These are phyloP conservation scores for Echiichthys vipera DNA, from an alignment of 2,797 vertebrate species.

Conservation along the genomic window DNA sequence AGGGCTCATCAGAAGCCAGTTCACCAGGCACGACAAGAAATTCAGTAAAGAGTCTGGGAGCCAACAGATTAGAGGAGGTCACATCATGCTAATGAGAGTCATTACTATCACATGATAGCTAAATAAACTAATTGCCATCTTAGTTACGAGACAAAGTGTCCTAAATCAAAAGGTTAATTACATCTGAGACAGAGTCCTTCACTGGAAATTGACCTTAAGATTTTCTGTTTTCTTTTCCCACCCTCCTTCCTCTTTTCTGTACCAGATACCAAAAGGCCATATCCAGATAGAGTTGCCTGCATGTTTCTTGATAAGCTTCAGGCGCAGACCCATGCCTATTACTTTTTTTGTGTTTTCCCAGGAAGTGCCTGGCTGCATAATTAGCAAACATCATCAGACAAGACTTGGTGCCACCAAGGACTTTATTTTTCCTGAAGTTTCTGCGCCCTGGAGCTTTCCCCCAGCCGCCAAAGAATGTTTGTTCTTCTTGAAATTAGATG, in stretches of 20 bases:
- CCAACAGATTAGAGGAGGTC: slow-evolving; percentile 83
- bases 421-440: slow-evolving; percentile 88
- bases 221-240: slow-evolving; percentile 54
- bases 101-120: slow-evolving; percentile 84
- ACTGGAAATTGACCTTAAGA: slow-evolving; percentile 85
- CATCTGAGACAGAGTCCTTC: slow-evolving; percentile 84
- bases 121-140: slow-evolving; percentile 84
- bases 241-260: slow-evolving; percentile 46
- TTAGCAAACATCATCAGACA: slow-evolving; percentile 98
- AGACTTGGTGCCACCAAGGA: slow-evolving; percentile 91
- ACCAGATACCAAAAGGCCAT: slow-evolving; percentile 76
- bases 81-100: slow-evolving; percentile 85
- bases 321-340: slow-evolving; percentile 93
- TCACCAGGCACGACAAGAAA: slow-evolving; percentile 57
- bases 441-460: slow-evolving; percentile 95
- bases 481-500: slow-evolving; percentile 98
- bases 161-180: slow-evolving; percentile 88
- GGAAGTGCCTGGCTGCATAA: slow-evolving; percentile 95
- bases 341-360: slow-evolving; percentile 83
- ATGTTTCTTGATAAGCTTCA: slow-evolving; percentile 93
- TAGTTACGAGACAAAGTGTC: slow-evolving; percentile 81
- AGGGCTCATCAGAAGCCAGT: slow-evolving; percentile 60
- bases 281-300: slow-evolving; percentile 90
- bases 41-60: slow-evolving; percentile 68
- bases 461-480: slow-evolving; percentile 96